A percentile compares a stretch with the other conserved stretches of the same genome.
phyloP scores from a whole-genome alignment of 2,797 vertebrate genomes.

The Eulemur albifrons region DNA sequence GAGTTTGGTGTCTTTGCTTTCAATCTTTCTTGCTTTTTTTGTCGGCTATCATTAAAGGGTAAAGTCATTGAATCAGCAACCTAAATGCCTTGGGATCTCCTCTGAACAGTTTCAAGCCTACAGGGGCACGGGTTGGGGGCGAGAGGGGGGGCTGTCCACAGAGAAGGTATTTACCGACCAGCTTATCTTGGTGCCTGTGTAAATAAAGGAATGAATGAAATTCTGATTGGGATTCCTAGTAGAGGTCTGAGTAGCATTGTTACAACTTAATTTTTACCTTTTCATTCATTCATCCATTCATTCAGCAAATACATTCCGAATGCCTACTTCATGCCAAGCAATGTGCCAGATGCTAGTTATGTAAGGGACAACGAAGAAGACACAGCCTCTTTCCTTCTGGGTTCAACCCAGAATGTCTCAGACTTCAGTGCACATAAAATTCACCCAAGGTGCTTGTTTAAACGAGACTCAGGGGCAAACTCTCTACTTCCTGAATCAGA shows the following conservation, averaged over 20 bases:
- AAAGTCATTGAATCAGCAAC: neutral
- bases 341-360: neutral
- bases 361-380: neutral
- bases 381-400: neutral
- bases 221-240: neutral
- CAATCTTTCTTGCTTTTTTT: neutral
- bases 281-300: neutral
- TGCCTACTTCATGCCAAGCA: neutral
- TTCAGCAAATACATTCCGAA: neutral
- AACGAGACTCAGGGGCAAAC: neutral
- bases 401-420: neutral
- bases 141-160: neutral
- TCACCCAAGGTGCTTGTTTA: neutral
- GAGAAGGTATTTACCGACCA: neutral
- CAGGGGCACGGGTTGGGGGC: neutral
- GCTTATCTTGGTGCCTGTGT: neutral
- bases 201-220: neutral
- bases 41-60: neutral
- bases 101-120: neutral
- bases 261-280: neutral
- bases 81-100: neutral
- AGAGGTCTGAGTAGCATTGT: neutral
- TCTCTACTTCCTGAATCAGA: constrained; percentile 11
- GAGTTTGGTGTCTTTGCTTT: neutral
- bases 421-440: neutral